Conservation (phyloP, 2,888 invertebrate species). For the Ectemnius lituratus region DNA sequence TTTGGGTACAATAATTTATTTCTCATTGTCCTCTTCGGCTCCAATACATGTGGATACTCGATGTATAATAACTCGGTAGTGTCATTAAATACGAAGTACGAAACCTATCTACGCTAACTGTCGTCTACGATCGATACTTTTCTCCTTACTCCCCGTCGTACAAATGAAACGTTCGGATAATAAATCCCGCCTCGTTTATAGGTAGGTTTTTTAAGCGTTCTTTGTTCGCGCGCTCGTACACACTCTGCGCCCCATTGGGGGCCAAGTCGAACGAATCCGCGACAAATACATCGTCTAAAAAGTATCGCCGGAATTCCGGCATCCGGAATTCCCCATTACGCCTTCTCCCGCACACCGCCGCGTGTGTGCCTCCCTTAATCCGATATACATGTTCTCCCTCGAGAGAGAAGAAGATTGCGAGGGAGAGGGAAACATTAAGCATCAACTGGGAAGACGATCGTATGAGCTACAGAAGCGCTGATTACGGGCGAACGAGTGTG, state of each 20-base stretch:
- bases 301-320: constrained; percentile 38
- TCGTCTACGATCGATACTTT: constrained; percentile 57
- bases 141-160: constrained; percentile 44
- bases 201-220: constrained; percentile 56
- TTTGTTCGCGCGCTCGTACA: constrained; percentile 32
- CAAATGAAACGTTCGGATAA: constrained; percentile 61
- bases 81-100: constrained; percentile 70
- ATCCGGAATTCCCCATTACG: constrained; percentile 30
- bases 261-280: constrained; percentile 51
- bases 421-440: constrained; percentile 41
- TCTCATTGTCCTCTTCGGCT: constrained; percentile 64
- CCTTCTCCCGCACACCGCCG: constrained; percentile 18
- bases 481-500: constrained; percentile 23
- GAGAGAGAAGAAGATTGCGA: too few relatives aligned
- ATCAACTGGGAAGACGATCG: constrained; percentile 51
- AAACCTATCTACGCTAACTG: constrained; percentile 68
- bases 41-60: constrained; percentile 64
- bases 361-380: background rate
- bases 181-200: constrained; percentile 46
- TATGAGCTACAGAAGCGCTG: constrained; percentile 40
- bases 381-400: too few relatives aligned
- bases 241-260: constrained; percentile 15
- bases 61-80: constrained; percentile 66
- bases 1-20: constrained; percentile 70
- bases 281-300: constrained; percentile 52